These are phyloP conservation scores for Petrolisthes manimaculis DNA, from an alignment of 2,888 invertebrate species.

Conservation along the genomic window DNA sequence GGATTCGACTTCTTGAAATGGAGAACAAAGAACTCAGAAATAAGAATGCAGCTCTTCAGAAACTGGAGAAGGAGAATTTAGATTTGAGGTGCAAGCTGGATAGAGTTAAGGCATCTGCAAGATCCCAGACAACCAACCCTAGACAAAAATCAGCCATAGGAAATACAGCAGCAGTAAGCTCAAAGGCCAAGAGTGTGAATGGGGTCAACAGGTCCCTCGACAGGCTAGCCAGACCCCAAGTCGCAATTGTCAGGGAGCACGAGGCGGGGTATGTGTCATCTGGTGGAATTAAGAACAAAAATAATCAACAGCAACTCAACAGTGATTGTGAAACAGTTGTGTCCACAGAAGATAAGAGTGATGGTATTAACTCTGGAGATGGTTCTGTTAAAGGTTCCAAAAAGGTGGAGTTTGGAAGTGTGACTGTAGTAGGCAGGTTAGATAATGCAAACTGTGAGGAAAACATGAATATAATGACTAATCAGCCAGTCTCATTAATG, in stretches of 20 bases:
- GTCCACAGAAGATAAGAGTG: too few relatives aligned
- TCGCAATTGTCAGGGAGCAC: neutral
- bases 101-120: slow-evolving; percentile 10
- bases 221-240: slow-evolving; percentile 1
- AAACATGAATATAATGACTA: neutral
- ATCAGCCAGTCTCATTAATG: neutral
- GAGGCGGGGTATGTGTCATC: neutral
- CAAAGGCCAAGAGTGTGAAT: slow-evolving; percentile 28
- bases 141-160: too few relatives aligned
- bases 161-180: slow-evolving; percentile 10
- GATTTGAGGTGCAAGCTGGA: slow-evolving; percentile 41
- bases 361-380: too few relatives aligned
- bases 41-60: slow-evolving; percentile 17
- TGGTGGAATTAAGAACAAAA: neutral
- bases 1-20: slow-evolving; percentile 26
- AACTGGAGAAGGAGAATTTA: slow-evolving; percentile 53
- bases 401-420: too few relatives aligned
- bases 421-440: too few relatives aligned
- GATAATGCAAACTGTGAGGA: too few relatives aligned
- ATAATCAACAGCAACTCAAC: neutral
- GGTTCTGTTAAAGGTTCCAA: too few relatives aligned
- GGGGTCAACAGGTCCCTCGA: slow-evolving; percentile 34
- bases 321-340: too few relatives aligned
- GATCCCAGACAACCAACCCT: neutral
- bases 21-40: slow-evolving; percentile 47